A percentile compares a stretch with the other conserved stretches of the same genome.
phyloP scores from a whole-genome alignment of 2,113 vertebrate species.

The Xenus cinereus region DNA sequence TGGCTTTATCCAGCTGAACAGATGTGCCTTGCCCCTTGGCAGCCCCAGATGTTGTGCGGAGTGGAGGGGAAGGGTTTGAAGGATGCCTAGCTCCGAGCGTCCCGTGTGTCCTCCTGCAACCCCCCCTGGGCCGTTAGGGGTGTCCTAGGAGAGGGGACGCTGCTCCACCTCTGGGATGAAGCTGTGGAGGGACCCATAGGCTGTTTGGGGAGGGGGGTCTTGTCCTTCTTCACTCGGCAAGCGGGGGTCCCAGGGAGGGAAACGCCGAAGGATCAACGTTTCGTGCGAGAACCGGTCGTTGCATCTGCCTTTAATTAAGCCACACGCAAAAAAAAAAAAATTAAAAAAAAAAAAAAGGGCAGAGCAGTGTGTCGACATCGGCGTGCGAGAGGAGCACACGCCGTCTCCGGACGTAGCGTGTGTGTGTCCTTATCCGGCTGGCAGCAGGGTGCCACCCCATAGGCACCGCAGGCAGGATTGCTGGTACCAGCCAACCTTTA shows the following conservation, averaged over 20 bases:
- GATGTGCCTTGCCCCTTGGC: neutral
- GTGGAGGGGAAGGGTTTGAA: neutral
- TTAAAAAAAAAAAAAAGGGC: neutral
- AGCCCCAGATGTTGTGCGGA: neutral
- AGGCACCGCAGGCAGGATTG: neutral
- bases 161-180: neutral
- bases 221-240: accelerated
- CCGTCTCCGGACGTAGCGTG: neutral
- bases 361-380: accelerated
- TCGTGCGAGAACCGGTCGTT: accelerated
- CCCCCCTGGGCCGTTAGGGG: neutral
- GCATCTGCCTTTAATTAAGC: neutral
- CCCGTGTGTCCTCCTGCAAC: neutral
- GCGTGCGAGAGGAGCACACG: accelerated
- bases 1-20: neutral
- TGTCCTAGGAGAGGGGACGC: neutral
- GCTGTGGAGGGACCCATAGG: neutral
- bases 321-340: neutral
- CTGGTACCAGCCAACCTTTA: accelerated
- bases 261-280: neutral
- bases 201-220: neutral
- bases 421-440: accelerated
- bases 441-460: accelerated
- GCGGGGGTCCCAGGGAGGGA: neutral
- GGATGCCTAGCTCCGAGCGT: neutral